Percentiles rank a stretch among this genome's conserved stretches.
Conservation (phyloP, 2,113 vertebrate genomes). For the Lethenteron reissneri region DNA sequence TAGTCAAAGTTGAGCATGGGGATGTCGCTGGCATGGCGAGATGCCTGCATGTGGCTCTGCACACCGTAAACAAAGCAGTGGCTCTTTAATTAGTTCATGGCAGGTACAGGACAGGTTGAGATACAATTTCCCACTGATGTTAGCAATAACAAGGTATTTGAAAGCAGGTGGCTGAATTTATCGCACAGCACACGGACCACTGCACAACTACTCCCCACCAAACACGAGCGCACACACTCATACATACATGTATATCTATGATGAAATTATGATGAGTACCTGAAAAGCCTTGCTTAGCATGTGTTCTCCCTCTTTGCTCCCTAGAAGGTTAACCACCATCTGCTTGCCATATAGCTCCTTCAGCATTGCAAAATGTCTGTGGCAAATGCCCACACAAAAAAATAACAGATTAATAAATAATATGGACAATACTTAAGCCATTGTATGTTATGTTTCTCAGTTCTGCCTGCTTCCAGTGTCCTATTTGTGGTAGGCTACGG, state of each 20-base stretch:
- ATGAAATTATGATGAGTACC: constrained; percentile 21
- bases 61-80: neutral
- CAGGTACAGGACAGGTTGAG: too few relatives aligned
- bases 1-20: constrained; percentile 96
- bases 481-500: too few relatives aligned
- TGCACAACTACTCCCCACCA: neutral
- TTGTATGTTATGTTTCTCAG: too few relatives aligned
- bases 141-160: too few relatives aligned
- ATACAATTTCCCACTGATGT: too few relatives aligned
- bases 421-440: too few relatives aligned
- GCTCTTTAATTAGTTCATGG: too few relatives aligned
- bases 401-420: neutral
- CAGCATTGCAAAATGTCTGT: constrained; percentile 75
- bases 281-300: constrained; percentile 98
- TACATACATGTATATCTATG: neutral
- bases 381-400: neutral
- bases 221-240: neutral
- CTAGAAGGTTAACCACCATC: constrained; percentile 81
- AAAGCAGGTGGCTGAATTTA: too few relatives aligned
- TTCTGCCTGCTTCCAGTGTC: too few relatives aligned
- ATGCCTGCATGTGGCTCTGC: constrained; percentile 88
- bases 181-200: neutral
- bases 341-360: constrained; percentile 72
- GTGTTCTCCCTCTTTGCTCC: constrained; percentile 85
- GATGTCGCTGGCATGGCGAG: constrained; percentile 47